Base-by-base conservation (phyloP, 2,113 vertebrate genomes). In the Macaca fascicularis region DNA sequence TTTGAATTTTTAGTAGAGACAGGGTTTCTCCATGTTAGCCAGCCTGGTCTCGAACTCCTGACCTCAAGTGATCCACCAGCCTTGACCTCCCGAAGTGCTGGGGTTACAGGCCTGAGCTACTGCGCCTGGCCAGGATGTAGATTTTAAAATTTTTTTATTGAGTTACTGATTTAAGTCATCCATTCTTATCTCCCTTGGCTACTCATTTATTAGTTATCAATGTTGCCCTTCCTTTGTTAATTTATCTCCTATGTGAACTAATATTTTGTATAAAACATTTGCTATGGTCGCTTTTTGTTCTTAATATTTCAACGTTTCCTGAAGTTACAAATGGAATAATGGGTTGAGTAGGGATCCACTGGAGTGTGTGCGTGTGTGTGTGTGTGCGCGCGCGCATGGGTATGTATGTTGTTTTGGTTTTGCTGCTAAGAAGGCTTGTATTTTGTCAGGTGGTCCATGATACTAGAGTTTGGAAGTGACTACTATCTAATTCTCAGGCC, bases 171-270 rank as follows among this genome's bases (percentile, higher is more conserved):
- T 88, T 30, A 91, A 59, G 55, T 6, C 52, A 1, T 30, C 23
- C 11, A n/a, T 52, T 0, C 2, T 78, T 19, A 13, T 13, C 1
- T 6, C 3, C 8, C 4, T 55, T 64, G 30, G 25, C 10, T 57
- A 38, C 6, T 70, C 12, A 30, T 10, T 30, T 43, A 38, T 80
- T 70, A 64, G 12, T 78, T 84, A 35, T 74, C 17, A 40, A 3
- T 5, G 16, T 67, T 5, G 22, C 4, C 7, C 23, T 79, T 74
- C 3, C 3, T 64, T 70, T 75, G 50, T 2, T 8, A 57, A 76
- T 5, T 19, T 92, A 2, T 32, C 40, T n/a, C 6, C 17, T 80
- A 43, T 0, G 48, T 55, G 10, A 89, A 38, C 1, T 45, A 8
- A 27, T 48, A 67, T 12, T 45, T 45, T 27, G 45, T 19, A 38